phyloP scores from a whole-genome alignment of 2,113 vertebrate genomes.

The Arvicanthis niloticus region DNA sequence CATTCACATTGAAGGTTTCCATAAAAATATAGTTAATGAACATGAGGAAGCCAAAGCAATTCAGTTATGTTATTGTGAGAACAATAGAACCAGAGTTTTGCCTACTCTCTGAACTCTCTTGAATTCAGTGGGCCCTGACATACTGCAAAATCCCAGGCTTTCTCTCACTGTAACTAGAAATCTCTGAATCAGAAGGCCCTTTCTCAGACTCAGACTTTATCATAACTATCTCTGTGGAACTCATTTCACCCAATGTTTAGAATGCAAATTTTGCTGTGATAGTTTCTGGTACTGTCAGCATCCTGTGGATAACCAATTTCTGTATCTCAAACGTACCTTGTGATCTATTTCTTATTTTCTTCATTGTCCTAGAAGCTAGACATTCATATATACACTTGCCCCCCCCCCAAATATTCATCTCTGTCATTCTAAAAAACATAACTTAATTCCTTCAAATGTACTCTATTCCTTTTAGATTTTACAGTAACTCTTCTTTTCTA shows the following conservation, averaged over 20 bases:
- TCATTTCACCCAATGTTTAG: neutral
- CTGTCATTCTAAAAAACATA: neutral
- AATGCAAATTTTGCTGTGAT: neutral
- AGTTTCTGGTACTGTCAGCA: neutral
- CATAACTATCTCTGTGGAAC: neutral
- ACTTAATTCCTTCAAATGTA: neutral
- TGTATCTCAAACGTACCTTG: neutral
- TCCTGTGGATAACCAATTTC: neutral
- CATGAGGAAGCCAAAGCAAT: neutral
- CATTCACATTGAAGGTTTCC: neutral
- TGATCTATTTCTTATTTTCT: neutral
- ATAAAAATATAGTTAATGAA: neutral
- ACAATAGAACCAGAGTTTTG: neutral
- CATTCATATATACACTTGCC: neutral
- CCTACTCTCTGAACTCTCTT: neutral
- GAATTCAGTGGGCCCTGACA: too few species aligned
- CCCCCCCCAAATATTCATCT: neutral
- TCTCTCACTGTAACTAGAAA: neutral
- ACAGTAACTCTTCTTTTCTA: neutral
- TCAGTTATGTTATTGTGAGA: neutral
- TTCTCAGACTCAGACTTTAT: neutral
- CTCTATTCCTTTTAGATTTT: neutral
- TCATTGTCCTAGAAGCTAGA: neutral
- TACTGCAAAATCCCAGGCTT: neutral
- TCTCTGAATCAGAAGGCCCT: neutral